Percentiles rank a stretch among this genome's conserved stretches.
These are phyloP conservation scores for Sylvia borin DNA, from an alignment of 2,797 vertebrate genomes.

Conservation along the genomic window DNA sequence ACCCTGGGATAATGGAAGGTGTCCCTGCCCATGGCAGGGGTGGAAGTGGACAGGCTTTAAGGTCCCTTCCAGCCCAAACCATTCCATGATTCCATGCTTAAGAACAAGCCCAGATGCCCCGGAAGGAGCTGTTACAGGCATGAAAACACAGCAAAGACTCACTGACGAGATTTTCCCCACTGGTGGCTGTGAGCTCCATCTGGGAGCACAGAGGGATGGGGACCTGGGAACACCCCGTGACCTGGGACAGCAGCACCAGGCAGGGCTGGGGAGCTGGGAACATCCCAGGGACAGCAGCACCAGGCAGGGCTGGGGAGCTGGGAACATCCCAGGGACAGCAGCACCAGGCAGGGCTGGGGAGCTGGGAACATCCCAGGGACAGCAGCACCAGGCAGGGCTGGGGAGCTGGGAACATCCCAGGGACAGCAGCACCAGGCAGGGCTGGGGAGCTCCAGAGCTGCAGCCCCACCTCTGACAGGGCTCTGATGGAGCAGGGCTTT, in stretches of 20 bases:
- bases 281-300: neutral
- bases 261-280: too few relatives aligned
- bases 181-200: neutral
- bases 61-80: neutral
- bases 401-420: neutral
- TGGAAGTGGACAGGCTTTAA: neutral
- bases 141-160: neutral
- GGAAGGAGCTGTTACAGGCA: neutral
- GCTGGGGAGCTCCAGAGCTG: neutral
- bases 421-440: neutral
- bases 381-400: fast-evolving
- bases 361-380: fast-evolving
- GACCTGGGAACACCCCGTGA: too few relatives aligned
- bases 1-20: fast-evolving
- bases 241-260: too few relatives aligned
- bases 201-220: fast-evolving
- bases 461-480: neutral
- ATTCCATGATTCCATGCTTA: neutral
- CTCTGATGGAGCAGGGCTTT: neutral
- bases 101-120: neutral
- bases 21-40: neutral
- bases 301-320: neutral
- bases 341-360: too few relatives aligned
- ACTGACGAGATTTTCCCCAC: fast-evolving
- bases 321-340: fast-evolving